Base-by-base conservation (phyloP, 2,797 vertebrate genomes). In the Hydrolagus colliei region DNA sequence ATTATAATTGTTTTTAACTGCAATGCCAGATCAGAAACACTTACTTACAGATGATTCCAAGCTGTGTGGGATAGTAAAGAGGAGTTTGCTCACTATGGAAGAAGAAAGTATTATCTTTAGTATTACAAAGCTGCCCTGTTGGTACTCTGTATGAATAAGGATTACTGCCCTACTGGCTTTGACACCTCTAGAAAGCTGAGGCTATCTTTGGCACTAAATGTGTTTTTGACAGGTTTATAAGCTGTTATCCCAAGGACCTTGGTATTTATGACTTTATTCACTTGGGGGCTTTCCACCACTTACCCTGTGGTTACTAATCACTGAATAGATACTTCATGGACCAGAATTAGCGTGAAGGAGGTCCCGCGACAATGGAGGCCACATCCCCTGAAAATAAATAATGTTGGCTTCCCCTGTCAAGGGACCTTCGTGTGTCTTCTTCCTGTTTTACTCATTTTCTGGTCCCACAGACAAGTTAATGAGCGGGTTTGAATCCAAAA, bases 171-270 rank as follows among this genome's bases (percentile, higher is more conserved):
- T 22, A 85, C 8, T 87, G 72, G 67, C 22, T 84, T 4, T 32
- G 16, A 88, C 65, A 52, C 80, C 89, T 88, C 86, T 87, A 87
- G 85, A 89, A 88, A 92, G 88, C 90, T 89, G 85, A 88, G 86
- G 80, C 87, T 89, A 86, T 87, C 87, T 90, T 88, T 90, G 90
- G 90, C 88, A 90, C 87, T 90, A 91, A 91, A 88, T 86, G 90
- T 61, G 86, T 61, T 90, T 92, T 80, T 91, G 92, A 90, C 92
- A 93, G 90, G 88, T 93, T 93, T 92, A 93, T 87, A 91, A 90
- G 89, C 88, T 92, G 87, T 88, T 89, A 89, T 90, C 87, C 88
- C 89, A 91, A 89, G 78, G 88, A 88, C 86, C 89, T 90, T 82
- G 87, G 89, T 92, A 93, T 93, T 93, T 93, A 93, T 87, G 84